Evolutionary conservation across 30 jellyfish, hydroid and myxozoan genomes (phyloP).

Genomic region (Nemopilema nomurai): DNA sequence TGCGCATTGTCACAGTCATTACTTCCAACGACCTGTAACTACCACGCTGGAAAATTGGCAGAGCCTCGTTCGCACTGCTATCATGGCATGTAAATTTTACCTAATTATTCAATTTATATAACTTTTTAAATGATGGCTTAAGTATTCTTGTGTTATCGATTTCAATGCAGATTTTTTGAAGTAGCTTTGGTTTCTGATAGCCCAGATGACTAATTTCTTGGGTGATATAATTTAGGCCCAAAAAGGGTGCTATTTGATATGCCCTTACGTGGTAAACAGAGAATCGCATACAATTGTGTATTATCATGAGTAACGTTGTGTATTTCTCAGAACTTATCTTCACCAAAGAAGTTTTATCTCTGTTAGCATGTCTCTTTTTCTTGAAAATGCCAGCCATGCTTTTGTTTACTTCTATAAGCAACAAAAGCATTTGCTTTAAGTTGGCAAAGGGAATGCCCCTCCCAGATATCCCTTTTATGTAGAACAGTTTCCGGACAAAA

Average conservation of each 20-base stretch:
- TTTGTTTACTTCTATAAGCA: too few relatives aligned
- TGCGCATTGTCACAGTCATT: too few relatives aligned
- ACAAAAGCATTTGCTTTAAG: too few relatives aligned
- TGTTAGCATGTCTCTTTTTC: background rate
- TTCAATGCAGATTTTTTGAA: background rate
- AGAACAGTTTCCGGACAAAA: too few relatives aligned
- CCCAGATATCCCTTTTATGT: too few relatives aligned
- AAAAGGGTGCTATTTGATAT: slow-evolving; percentile 32
- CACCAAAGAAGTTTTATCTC: background rate
- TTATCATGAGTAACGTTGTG: background rate
- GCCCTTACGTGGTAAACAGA: background rate
- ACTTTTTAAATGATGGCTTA: background rate
- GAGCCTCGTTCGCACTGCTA: too few relatives aligned
- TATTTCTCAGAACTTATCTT: background rate
- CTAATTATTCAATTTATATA: too few relatives aligned
- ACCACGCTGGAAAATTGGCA: too few relatives aligned
- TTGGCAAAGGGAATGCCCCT: too few relatives aligned
- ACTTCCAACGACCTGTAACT: too few relatives aligned
- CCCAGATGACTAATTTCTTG: background rate
- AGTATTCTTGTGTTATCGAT: background rate
- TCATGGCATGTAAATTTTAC: too few relatives aligned
- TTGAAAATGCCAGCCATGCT: background rate
- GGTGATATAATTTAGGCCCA: slow-evolving; percentile 33
- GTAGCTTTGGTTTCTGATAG: background rate
- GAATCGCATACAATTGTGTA: background rate